Base-by-base conservation (phyloP, 2,797 vertebrate genomes). In the Pampus argenteus region DNA sequence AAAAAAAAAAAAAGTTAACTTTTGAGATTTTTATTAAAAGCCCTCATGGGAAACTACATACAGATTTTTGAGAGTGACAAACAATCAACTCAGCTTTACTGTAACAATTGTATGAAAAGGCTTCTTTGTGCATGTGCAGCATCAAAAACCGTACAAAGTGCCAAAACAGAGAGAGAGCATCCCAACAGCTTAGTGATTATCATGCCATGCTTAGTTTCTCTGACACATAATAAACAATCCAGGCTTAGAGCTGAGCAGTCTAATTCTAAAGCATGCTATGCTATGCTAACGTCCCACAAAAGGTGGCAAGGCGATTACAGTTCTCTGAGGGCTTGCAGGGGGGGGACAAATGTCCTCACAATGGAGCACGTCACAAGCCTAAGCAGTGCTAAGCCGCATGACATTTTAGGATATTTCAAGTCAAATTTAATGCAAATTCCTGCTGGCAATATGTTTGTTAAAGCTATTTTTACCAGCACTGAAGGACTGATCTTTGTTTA, bases 381-480 rank as follows among this genome's bases (percentile, higher is more conserved):
- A 49, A 79, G 79, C 58, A 31, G 58, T 62, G 68, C 72, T 83
- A 52, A 89, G 78, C 76, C 17, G 15, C 29, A 6, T 51, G 52
- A 75, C 69, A 81, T 85, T 85, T 85, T 75, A 40, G 65, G 74
- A 69, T 69, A 74, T 72, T 84, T 77, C 59, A 52, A 85, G 71
- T 80, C 57, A 75, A 82, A 76, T 64, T 71, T 51, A 72, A 74
- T 59, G 62, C 66, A 62, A 86, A 88, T 76, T 89, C 57, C 51
- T 61, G 17, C 78, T 74, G 65, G 68, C 68, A 68, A 74, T 45
- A 65, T 70, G 77, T 79, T 81, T 63, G 63, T 73, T 64, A 51
- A 67, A 60, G 67, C 88, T 91, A 85, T 89, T 90, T 87, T 89
- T 86, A 80, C 62, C 78, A 47, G 23, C 57, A 34, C 29, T 51